A percentile compares a stretch with the other conserved stretches of the same genome.
phyloP scores from a whole-genome alignment of 2,888 invertebrate species.

The Habroteleia sp. region DNA sequence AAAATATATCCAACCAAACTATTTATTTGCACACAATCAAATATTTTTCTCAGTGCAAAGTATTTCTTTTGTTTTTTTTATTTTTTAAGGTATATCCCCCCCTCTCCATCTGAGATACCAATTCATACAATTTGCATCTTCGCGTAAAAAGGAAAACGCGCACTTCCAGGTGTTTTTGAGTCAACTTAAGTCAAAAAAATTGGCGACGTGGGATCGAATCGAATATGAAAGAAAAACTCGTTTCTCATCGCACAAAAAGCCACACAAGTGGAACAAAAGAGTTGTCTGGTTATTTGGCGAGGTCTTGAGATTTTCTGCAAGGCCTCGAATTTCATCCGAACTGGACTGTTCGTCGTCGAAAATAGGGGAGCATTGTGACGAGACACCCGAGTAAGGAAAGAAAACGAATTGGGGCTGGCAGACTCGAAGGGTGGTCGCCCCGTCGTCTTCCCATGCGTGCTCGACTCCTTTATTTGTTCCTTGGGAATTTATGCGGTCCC shows the following conservation, averaged over 20 bases:
- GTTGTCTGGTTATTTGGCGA: conserved; percentile 50
- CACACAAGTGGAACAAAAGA: conserved; percentile 58
- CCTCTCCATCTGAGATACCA: too few relatives aligned
- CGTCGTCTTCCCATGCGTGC: conserved; percentile 43
- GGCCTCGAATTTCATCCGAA: conserved; percentile 64
- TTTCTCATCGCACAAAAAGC: conserved; percentile 15
- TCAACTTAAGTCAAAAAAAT: too few relatives aligned
- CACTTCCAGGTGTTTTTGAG: too few relatives aligned
- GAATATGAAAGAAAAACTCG: conserved; percentile 34
- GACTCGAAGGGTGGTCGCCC: conserved; percentile 61
- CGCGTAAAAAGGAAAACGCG: too few relatives aligned
- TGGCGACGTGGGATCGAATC: too few relatives aligned
- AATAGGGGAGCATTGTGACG: conserved; percentile 63
- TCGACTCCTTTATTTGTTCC: conserved; percentile 58
- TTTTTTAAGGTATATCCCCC: too few relatives aligned
- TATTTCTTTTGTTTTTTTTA: too few relatives aligned
- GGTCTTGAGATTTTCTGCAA: conserved; percentile 52
- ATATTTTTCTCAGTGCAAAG: too few relatives aligned
- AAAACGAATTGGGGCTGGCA: conserved; percentile 37
- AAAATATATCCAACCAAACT: too few relatives aligned
- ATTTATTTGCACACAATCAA: too few relatives aligned
- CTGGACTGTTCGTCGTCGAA: conserved; percentile 48
- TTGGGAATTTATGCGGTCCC: conserved; percentile 48
- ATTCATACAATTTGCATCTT: too few relatives aligned
- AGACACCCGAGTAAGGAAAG: conserved; percentile 47